Evolutionary conservation across 1,140 invertebrate species (phyloP).

Genomic region (Macrostomum lignano): DNA sequence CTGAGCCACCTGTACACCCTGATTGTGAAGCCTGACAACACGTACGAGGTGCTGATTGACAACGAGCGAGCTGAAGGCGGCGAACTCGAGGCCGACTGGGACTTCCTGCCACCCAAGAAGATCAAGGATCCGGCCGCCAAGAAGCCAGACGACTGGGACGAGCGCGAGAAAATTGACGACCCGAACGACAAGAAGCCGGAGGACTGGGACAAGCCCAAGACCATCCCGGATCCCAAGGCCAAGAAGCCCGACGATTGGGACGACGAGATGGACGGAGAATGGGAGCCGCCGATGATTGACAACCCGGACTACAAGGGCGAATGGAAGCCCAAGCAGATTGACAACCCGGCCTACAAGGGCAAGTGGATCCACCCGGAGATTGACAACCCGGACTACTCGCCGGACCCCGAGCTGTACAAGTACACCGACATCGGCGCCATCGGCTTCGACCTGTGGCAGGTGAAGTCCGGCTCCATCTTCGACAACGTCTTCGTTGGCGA

Average conservation of each 20-base stretch:
- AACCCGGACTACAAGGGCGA: conserved; percentile 44
- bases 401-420: conserved; percentile 51
- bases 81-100: conserved; percentile 66
- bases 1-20: conserved; percentile 73
- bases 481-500: conserved; percentile 85
- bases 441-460: conserved; percentile 85
- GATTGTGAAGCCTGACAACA: conserved; percentile 75
- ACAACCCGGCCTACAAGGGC: conserved; percentile 90
- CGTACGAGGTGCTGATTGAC: conserved; percentile 76
- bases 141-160: conserved; percentile 43
- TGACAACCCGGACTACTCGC: conserved; percentile 74
- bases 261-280: conserved; percentile 94
- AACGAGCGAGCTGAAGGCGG: conserved; percentile 81
- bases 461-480: conserved; percentile 94
- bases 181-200: conserved; percentile 66
- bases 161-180: conserved; percentile 68
- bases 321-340: conserved; percentile 62
- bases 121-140: conserved; percentile 28
- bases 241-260: conserved; percentile 98
- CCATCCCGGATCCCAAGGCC: conserved; percentile 86
- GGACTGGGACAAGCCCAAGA: conserved; percentile 69
- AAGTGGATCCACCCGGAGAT: conserved; percentile 93
- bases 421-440: conserved; percentile 61
- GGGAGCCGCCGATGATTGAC: conserved; percentile 48
- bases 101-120: conserved; percentile 39